Percentiles rank a stretch among this genome's conserved stretches.
phyloP scores from a whole-genome alignment of 30 jellyfish, hydroid and myxozoan species.

The Cassiopea andromeda region DNA sequence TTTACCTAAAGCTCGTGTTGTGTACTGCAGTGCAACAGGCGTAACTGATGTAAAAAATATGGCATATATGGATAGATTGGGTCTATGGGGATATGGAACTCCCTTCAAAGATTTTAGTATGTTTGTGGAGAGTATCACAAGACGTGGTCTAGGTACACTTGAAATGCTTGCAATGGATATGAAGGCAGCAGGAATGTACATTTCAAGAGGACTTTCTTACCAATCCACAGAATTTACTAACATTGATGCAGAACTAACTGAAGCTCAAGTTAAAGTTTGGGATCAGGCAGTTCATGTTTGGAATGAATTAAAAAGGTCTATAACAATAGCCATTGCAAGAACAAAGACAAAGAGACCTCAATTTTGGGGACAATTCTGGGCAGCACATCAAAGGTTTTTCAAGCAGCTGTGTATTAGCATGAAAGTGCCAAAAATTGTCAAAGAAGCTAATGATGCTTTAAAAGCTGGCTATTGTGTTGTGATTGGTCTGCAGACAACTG shows the following conservation, averaged over 20 bases:
- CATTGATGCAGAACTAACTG: constrained; percentile 76
- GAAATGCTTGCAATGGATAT: constrained; percentile 98
- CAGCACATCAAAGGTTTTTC: constrained; percentile 92
- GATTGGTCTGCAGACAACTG: constrained; percentile 98
- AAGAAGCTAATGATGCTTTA: constrained; percentile 81
- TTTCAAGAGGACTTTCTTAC: constrained; percentile 95
- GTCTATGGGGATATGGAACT: constrained; percentile 95
- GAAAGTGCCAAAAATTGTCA: constrained; percentile 89
- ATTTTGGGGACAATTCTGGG: constrained; percentile 94
- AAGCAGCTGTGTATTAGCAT: constrained; percentile 94
- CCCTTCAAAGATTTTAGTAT: constrained; percentile 83
- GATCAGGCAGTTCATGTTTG: constrained; percentile 91
- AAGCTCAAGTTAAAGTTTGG: constrained; percentile 75
- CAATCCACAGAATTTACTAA: constrained; percentile 91
- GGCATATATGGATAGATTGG: constrained; percentile 97
- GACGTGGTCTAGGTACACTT: constrained; percentile 96
- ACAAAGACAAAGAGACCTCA: constrained; percentile 66
- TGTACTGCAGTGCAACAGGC: constrained; percentile 98
- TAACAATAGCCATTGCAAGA: constrained; percentile 77
- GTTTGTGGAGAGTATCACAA: constrained; percentile 74
- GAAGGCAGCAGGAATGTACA: constrained; percentile 97
- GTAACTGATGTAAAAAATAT: constrained; percentile 93
- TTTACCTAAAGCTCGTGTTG: constrained; percentile 92
- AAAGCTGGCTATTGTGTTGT: constrained; percentile 85
- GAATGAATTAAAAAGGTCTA: constrained; percentile 86